Evolutionary conservation across 2,797 vertebrate genomes (phyloP).

Genomic region (Pseudotriccus pelzelni): DNA sequence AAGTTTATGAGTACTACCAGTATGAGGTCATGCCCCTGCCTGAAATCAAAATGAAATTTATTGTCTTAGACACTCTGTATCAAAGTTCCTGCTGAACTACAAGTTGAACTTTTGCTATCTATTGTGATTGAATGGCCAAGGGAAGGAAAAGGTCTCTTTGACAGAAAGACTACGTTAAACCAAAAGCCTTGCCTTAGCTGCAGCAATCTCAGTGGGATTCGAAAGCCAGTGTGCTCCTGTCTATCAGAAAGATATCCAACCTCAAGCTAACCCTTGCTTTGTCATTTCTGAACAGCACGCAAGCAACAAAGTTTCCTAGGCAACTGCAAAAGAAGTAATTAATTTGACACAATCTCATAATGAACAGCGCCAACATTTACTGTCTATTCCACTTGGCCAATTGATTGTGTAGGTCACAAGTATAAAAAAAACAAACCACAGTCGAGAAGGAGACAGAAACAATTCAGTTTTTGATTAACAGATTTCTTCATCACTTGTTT

Average conservation of each 20-base stretch:
- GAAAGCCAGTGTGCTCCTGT: not conserved
- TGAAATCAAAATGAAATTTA: not conserved
- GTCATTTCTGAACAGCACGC: not conserved
- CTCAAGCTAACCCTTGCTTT: not conserved
- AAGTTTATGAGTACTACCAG: not conserved
- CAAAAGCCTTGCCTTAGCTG: not conserved
- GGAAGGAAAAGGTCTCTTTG: not conserved
- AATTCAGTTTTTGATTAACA: not conserved
- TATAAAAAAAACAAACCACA: not conserved
- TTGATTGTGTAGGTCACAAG: not conserved
- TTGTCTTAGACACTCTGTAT: not conserved
- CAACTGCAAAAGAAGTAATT: not conserved
- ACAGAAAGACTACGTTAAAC: not conserved
- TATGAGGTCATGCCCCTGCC: not conserved
- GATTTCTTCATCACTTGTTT: not conserved
- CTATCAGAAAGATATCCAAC: not conserved
- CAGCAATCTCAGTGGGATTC: not conserved
- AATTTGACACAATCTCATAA: not conserved
- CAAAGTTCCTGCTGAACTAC: not conserved
- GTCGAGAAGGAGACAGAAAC: not conserved
- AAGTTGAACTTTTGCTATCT: not conserved
- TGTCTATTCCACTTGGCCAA: not conserved
- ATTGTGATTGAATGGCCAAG: not conserved
- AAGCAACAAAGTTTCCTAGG: not conserved
- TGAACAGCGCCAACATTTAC: not conserved